A percentile compares a stretch with the other conserved stretches of the same genome.
Evolutionary conservation across 2,797 vertebrate genomes (phyloP).

Genomic region (Cryptoprocta ferox): DNA sequence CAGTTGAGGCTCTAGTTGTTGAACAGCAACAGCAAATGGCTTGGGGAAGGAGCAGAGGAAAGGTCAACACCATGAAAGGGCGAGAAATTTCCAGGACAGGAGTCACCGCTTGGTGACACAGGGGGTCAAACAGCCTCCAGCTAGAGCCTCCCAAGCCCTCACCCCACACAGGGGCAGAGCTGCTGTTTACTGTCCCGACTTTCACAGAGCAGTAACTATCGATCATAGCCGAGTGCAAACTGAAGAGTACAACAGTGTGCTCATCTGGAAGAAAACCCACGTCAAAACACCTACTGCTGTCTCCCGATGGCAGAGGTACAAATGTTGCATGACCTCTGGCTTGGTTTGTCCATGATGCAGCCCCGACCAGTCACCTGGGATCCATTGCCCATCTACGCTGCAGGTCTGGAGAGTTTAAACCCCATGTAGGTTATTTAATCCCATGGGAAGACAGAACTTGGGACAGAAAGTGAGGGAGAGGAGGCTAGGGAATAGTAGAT

Average conservation of each 20-base stretch:
- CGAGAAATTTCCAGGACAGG: neutral
- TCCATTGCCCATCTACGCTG: accelerated
- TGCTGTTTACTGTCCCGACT: constrained; percentile 56
- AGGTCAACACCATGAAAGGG: neutral
- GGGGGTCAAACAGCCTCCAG: neutral
- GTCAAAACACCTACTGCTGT: constrained; percentile 1
- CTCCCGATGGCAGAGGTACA: neutral
- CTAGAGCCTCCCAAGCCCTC: accelerated
- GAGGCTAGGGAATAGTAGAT: neutral
- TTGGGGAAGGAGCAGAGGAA: neutral
- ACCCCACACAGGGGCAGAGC: accelerated
- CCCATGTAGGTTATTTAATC: neutral
- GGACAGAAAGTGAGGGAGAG: neutral
- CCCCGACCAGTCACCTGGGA: neutral
- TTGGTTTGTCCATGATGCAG: accelerated
- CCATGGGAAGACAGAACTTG: neutral
- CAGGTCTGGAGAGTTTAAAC: neutral
- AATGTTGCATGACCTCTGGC: neutral
- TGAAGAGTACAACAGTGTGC: constrained; percentile 2
- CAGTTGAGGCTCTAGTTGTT: neutral
- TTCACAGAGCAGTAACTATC: neutral
- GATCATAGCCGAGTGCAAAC: neutral
- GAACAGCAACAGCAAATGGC: neutral
- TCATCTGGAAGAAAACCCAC: neutral
- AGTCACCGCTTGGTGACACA: neutral